Evolutionary conservation across 2,888 invertebrate genomes (phyloP).

Genomic region (Yponomeuta evonymella): DNA sequence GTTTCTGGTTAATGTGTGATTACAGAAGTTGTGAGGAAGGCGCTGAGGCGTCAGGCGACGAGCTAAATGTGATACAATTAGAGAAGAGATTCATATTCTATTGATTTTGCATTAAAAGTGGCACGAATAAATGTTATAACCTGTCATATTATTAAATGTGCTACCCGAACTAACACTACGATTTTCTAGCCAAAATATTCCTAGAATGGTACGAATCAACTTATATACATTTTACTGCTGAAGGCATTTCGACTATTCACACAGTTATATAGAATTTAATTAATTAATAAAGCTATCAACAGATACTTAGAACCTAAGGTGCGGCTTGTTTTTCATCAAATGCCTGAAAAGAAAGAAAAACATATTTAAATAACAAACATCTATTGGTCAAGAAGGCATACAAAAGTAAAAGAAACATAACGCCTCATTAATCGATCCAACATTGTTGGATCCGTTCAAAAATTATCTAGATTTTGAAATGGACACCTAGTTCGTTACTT

Average conservation of each 20-base stretch:
- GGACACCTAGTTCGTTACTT: no score
- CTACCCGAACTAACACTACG: neutral
- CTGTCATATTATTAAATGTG: no score
- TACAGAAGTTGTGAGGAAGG: neutral
- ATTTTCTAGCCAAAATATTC: constrained; percentile 44
- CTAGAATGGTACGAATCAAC: constrained; percentile 59
- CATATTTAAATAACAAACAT: constrained; percentile 9
- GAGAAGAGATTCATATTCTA: neutral
- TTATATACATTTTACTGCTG: constrained; percentile 51
- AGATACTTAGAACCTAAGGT: constrained; percentile 82
- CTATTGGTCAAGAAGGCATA: no score
- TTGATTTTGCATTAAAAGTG: neutral
- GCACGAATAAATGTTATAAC: neutral
- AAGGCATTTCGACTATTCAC: constrained; percentile 49
- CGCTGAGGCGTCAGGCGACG: neutral
- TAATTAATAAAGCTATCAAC: constrained; percentile 40
- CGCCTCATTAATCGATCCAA: no score
- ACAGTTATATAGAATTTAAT: constrained; percentile 45
- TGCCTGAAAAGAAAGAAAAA: constrained; percentile 79
- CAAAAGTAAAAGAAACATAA: no score
- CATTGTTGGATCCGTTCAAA: no score
- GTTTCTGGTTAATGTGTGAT: neutral
- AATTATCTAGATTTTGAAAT: no score
- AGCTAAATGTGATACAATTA: neutral
- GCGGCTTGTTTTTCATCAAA: constrained; percentile 92